Evolutionary conservation across 2,888 invertebrate species (phyloP), one percentile per base, ranked within the genome.

Genomic region (Dendrolimus houi): DNA sequence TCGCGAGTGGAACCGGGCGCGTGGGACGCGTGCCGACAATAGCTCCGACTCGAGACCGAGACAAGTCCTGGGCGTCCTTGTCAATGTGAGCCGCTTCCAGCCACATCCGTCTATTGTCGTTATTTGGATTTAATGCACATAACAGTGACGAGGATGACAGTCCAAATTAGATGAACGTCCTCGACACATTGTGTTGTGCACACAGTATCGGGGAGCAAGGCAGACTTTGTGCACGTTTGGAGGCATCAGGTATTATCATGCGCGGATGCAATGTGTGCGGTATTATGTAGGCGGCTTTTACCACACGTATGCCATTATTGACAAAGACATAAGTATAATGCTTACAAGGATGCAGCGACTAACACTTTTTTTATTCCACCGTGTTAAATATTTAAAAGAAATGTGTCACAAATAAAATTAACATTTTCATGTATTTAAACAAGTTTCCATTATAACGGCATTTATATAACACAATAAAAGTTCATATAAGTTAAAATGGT

Each of bases 41-140:
- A 29, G 29, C 29, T 29, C 29, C 29, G 29, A 29, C 29, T 29
- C 29, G 29, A 81, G 78, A 71, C 78, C 78, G 78, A 80, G 85
- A 87, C 87, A 85, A 87, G 86, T 87, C 88, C 87, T 86, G 85
- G 86, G 86, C 89, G 89, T 87, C 89, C 89, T 89, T 90, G 89
- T 89, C 89, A 89, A 89, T 90, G 90, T 85, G 86, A 89, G 87
- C 90, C 85, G 84, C 89, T 89, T 87, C 87, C 85, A 85, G 78
- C 85, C 83, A 89, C 87, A 89, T 89, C 90, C 89, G 89, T 89
- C 89, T 87, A 89, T 88, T 88, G 88, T 88, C 84, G 79, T 78
- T 86, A 79, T 87, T 85, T 85, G 83, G 87, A 81, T 87, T 78
- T 77, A 47, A 83, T 87, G 82, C 81, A 84, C 83, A 85, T 84